These are phyloP conservation scores for Eupithecia insigniata DNA, from an alignment of 2,888 invertebrate genomes.

Conservation along the genomic window DNA sequence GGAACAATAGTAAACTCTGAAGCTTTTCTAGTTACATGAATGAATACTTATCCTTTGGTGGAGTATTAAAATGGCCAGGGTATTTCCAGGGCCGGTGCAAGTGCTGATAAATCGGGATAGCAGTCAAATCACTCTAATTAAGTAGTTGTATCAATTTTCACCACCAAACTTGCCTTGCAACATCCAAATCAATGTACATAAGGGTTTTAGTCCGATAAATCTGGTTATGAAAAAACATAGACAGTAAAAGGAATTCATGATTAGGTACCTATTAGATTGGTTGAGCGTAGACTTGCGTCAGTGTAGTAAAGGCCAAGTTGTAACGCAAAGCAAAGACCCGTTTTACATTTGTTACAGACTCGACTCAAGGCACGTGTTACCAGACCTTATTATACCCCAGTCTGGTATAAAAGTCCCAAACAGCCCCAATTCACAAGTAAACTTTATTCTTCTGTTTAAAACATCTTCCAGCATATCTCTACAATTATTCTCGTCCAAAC, in stretches of 20 bases:
- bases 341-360: not conserved
- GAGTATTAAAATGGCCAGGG: too few species aligned
- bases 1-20: conserved; percentile 20
- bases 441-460: conserved; percentile 24
- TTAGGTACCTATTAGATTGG: not conserved
- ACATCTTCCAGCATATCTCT: conserved; percentile 27
- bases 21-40: conserved; percentile 20
- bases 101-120: not conserved
- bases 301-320: not conserved
- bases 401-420: conserved; percentile 22
- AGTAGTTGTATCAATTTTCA: not conserved
- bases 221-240: not conserved
- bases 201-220: not conserved
- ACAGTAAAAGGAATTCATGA: not conserved
- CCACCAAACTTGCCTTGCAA: not conserved
- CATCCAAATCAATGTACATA: not conserved
- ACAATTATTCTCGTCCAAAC: conserved; percentile 26
- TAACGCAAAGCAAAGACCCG: not conserved
- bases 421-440: conserved; percentile 25
- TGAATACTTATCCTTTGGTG: conserved; percentile 13
- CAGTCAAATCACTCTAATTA: too few species aligned
- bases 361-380: not conserved
- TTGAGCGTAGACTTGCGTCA: not conserved
- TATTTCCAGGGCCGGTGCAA: not conserved
- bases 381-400: conserved; percentile 10